A percentile compares a stretch with the other conserved stretches of the same genome.
Conservation (phyloP, 1,140 invertebrate genomes). For the Zophobas atratus region DNA sequence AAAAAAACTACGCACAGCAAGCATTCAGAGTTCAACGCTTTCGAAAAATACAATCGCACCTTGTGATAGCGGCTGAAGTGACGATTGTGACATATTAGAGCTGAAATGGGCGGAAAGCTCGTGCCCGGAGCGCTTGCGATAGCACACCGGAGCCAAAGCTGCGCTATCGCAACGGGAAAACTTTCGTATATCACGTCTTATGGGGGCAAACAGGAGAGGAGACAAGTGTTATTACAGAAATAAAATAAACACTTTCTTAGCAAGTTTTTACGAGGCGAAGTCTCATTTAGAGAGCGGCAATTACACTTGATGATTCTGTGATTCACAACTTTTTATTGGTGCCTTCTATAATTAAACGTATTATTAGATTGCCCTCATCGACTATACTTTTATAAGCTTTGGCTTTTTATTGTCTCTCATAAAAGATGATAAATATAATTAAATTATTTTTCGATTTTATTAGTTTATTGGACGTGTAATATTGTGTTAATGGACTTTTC, state of each 20-base stretch:
- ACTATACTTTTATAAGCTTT: slow-evolving; percentile 47
- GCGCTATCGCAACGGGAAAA: slow-evolving; percentile 8
- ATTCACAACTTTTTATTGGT: slow-evolving; percentile 62
- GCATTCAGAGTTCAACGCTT: slow-evolving; percentile 32
- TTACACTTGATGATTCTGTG: slow-evolving; percentile 63
- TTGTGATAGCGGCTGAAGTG: background rate
- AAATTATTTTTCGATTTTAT: slow-evolving; percentile 62
- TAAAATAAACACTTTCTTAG: slow-evolving; percentile 62
- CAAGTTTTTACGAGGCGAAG: slow-evolving; percentile 54
- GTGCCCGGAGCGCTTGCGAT: slow-evolving; percentile 1
- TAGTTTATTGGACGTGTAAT: slow-evolving; percentile 55
- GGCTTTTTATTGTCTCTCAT: slow-evolving; percentile 45
- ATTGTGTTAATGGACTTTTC: slow-evolving; percentile 41
- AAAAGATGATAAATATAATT: slow-evolving; percentile 59
- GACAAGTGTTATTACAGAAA: slow-evolving; percentile 52
- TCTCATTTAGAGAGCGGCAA: slow-evolving; percentile 60
- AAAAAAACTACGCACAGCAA: slow-evolving; percentile 7
- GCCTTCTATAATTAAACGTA: slow-evolving; percentile 58
- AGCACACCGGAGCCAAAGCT: slow-evolving; percentile 8
- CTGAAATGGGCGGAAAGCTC: slow-evolving; percentile 5
- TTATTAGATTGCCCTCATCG: slow-evolving; percentile 55
- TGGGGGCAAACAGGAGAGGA: slow-evolving; percentile 21
- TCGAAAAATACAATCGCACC: slow-evolving; percentile 3
- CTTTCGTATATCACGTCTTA: slow-evolving; percentile 25
- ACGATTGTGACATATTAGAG: slow-evolving; percentile 9